phyloP scores from a whole-genome alignment of 2,113 vertebrate genomes.

The Clarias magur region DNA sequence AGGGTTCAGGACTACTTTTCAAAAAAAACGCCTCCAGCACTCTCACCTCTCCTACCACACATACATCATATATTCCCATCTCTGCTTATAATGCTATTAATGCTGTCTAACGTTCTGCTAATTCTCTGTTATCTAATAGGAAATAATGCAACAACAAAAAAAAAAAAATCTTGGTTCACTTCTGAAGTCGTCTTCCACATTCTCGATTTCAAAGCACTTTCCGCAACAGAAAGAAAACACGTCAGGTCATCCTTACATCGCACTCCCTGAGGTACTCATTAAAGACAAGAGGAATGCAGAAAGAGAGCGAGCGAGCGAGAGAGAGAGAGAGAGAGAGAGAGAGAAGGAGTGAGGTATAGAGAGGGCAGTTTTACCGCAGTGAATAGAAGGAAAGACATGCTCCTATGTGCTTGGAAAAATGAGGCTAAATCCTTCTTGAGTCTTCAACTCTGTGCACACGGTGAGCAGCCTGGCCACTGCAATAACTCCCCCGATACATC shows the following conservation, averaged over 20 bases:
- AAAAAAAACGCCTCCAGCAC: background rate
- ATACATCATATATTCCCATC: background rate
- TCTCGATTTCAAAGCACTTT: background rate
- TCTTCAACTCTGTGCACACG: slow-evolving; percentile 9
- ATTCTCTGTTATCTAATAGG: slow-evolving; percentile 7
- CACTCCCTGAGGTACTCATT: slow-evolving; percentile 45
- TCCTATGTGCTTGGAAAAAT: slow-evolving; percentile 6
- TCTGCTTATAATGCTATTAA: background rate
- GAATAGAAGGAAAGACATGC: background rate
- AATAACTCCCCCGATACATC: slow-evolving; percentile 30
- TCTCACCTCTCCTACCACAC: slow-evolving; percentile 8
- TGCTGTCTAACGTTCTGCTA: slow-evolving; percentile 12
- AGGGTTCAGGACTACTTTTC: background rate
- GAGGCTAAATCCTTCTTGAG: slow-evolving; percentile 21
- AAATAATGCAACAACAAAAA: background rate
- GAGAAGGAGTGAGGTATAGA: background rate
- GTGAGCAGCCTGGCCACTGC: slow-evolving; percentile 10
- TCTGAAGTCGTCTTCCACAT: background rate
- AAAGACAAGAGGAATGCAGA: background rate
- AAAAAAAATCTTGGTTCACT: background rate
- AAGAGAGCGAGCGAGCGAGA: background rate
- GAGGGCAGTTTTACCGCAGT: slow-evolving; percentile 19
- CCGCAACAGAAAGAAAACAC: background rate
- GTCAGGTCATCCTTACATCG: slow-evolving; percentile 30
- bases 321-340: background rate